Evolutionary conservation across 2,888 invertebrate species (phyloP).

Genomic region (Leucozona laternaria): DNA sequence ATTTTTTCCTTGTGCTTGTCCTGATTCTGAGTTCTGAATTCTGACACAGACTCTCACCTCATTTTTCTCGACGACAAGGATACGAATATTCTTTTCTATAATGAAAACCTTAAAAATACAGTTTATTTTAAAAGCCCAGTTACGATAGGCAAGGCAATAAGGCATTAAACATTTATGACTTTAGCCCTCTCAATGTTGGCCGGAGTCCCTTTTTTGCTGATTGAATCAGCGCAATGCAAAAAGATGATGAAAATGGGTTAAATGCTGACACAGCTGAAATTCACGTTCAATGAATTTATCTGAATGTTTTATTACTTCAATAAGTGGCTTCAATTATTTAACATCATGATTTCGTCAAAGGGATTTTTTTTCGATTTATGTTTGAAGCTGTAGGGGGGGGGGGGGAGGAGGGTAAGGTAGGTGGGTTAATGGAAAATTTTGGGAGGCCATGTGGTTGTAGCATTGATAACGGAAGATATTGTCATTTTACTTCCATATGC

Average conservation of each 20-base stretch:
- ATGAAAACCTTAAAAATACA: slow-evolving; percentile 61
- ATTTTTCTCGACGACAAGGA: background rate
- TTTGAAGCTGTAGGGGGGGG: background rate
- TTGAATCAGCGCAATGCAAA: slow-evolving; percentile 5
- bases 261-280: slow-evolving; percentile 69
- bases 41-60: background rate
- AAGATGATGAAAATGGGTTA: slow-evolving; percentile 64
- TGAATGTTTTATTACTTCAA: slow-evolving; percentile 74
- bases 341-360: slow-evolving; percentile 69
- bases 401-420: too few relatives aligned
- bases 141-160: slow-evolving; percentile 60
- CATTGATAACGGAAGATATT: background rate
- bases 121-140: slow-evolving; percentile 60
- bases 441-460: slow-evolving; percentile 39
- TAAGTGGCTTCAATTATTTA: slow-evolving; percentile 73
- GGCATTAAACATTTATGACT: slow-evolving; percentile 67
- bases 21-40: background rate
- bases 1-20: background rate
- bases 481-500: slow-evolving; percentile 2
- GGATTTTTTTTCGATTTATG: slow-evolving; percentile 44
- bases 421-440: slow-evolving; percentile 44
- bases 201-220: slow-evolving; percentile 30
- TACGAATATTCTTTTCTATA: slow-evolving; percentile 21
- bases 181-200: slow-evolving; percentile 8
- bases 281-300: slow-evolving; percentile 70